Conservation (phyloP, 1,140 invertebrate species). For the Ceratoteleas bidentatus region DNA sequence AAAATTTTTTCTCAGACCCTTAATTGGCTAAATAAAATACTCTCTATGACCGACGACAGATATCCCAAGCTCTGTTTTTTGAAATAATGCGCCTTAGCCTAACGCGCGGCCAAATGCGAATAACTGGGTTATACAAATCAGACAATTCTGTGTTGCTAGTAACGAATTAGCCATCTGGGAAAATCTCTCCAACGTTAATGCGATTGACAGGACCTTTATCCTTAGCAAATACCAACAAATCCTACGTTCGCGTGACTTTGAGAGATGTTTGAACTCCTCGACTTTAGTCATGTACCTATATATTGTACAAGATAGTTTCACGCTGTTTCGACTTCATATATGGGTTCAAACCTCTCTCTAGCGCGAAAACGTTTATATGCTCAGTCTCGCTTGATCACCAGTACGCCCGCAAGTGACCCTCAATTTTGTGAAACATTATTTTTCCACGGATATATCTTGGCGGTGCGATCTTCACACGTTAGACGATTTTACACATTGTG, state of each 20-base stretch:
- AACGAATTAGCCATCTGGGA: neutral
- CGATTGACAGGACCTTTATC: neutral
- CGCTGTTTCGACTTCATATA: neutral
- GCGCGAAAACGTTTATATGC: neutral
- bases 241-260: neutral
- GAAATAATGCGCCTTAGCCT: neutral
- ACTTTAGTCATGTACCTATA: neutral
- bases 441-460: neutral
- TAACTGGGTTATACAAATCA: too few relatives aligned
- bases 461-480: neutral
- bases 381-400: neutral
- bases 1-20: neutral
- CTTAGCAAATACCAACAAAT: neutral
- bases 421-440: neutral
- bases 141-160: neutral
- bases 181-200: neutral
- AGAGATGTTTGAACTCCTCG: neutral
- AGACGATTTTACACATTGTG: neutral
- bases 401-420: neutral
- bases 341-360: neutral
- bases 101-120: neutral
- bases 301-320: neutral
- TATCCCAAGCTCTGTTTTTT: neutral
- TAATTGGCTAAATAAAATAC: neutral
- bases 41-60: neutral